Base-by-base conservation (phyloP, 2,797 vertebrate genomes). In the Manis crassicaudata region DNA sequence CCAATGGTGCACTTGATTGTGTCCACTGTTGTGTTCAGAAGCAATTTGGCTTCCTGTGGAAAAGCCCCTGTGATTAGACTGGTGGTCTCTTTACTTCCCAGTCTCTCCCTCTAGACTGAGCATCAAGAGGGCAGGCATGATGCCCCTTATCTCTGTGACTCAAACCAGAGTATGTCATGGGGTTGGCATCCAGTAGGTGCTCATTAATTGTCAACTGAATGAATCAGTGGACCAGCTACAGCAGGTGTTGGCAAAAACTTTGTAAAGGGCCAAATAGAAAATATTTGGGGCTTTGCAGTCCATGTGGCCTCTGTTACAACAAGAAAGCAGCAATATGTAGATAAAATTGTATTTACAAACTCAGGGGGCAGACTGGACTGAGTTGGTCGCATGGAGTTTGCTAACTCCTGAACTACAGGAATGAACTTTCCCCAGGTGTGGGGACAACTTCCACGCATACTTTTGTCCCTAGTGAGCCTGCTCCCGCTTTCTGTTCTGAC, bases 151-250 rank as follows among this genome's bases (percentile, higher is more conserved):
- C 32, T 40, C 58, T 2, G 21, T 73, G 58, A 80, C 40, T 29
- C 35, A 46, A n/a, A 58, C 76, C 77, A 52, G 73, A 17, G 50
- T 20, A 32, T 29, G 20, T 40, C 54, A 35, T 0, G 0, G 32
- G 52, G 11, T 35, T n/a, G 65, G 63, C 40, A 54, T 35, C 8
- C 0, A 52, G 27, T 3, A 62, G 29, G 54, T 27, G 25, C 46
- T 88, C n/a, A 25, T 75, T n/a, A 3, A 16, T 60, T 32, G 21
- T n/a, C 63, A 32, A 27, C 20, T 35, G 91, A 65, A 18, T 9
- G 58, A 40, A 23, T 75, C 58, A 0, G 23, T 1, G 5, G 46
- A 14, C 23, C 56, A 21, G 46, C 10, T 1, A 58, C 5, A 0
- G 29, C 27, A 43, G 40, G 52, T 54, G n/a, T 16, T 17, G 76